phyloP scores from a whole-genome alignment of 2,797 vertebrate species.

The Acanthurus lineatus region DNA sequence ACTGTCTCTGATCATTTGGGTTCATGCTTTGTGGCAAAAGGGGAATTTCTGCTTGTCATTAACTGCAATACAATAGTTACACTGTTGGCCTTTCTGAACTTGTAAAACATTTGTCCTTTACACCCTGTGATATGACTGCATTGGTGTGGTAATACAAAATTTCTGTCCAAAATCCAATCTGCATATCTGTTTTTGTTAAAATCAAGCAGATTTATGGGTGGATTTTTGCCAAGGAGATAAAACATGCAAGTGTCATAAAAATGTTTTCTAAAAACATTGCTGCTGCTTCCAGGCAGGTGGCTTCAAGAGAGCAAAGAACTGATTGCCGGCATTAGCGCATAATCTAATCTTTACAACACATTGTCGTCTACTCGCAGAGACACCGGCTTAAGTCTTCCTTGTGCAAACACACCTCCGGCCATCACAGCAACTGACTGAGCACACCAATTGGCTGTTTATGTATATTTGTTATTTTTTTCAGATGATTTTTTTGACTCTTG shows the following conservation, averaged over 20 bases:
- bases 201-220: slow-evolving; percentile 36
- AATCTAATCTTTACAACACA: slow-evolving; percentile 30
- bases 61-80: slow-evolving; percentile 79
- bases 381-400: slow-evolving; percentile 76
- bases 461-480: slow-evolving; percentile 16
- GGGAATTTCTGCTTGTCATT: slow-evolving; percentile 72
- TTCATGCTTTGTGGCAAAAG: slow-evolving; percentile 66
- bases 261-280: slow-evolving; percentile 21
- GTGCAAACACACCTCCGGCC: slow-evolving; percentile 49
- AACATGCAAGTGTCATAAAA: slow-evolving; percentile 8
- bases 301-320: slow-evolving; percentile 17
- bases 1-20: slow-evolving; percentile 68
- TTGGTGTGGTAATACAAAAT: slow-evolving; percentile 56
- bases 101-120: slow-evolving; percentile 58
- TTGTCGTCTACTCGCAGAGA: slow-evolving; percentile 34
- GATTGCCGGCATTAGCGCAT: slow-evolving; percentile 21
- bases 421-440: slow-evolving; percentile 55
- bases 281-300: slow-evolving; percentile 31
- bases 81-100: slow-evolving; percentile 75
- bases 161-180: slow-evolving; percentile 52
- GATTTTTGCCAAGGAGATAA: slow-evolving; percentile 60
- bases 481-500: slow-evolving; percentile 35
- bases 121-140: slow-evolving; percentile 53
- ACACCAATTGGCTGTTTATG: slow-evolving; percentile 32
- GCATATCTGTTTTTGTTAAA: slow-evolving; percentile 59